Evolutionary conservation across 2,797 vertebrate genomes (phyloP).

Genomic region (Trichosurus vulpecula): DNA sequence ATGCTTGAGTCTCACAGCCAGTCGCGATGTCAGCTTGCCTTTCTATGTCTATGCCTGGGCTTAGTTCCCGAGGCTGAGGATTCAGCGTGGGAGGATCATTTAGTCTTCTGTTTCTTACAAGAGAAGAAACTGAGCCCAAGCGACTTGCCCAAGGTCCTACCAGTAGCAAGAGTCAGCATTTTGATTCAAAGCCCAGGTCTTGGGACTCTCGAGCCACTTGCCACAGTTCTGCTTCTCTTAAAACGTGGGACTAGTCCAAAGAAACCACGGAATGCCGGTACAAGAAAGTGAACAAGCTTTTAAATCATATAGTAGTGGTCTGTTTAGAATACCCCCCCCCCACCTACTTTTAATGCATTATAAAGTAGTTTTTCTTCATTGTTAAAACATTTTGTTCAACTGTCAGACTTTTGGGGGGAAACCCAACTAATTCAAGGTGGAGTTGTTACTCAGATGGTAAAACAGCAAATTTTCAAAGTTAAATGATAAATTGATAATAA

Average conservation of each 20-base stretch:
- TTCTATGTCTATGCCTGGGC: neutral
- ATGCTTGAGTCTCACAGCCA: neutral
- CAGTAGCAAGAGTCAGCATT: neutral
- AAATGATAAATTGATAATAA: neutral
- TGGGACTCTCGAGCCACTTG: neutral
- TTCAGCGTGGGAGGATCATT: neutral
- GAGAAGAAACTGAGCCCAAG: neutral
- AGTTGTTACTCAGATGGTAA: neutral
- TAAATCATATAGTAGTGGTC: neutral
- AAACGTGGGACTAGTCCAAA: neutral
- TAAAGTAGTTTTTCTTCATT: neutral
- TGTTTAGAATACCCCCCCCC: neutral
- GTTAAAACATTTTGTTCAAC: neutral
- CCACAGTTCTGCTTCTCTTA: neutral
- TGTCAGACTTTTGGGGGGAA: neutral
- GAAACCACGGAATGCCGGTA: neutral
- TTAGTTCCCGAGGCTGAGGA: neutral
- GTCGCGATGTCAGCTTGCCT: neutral
- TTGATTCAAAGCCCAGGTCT: neutral
- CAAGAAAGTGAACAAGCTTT: neutral
- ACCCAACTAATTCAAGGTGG: neutral
- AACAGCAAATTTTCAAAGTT: slow-evolving; percentile 48
- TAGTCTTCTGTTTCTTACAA: neutral
- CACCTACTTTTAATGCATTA: neutral
- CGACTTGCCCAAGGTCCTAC: neutral